Percentiles rank a stretch among this genome's conserved stretches.
These are phyloP conservation scores for Biston stratarius DNA, from an alignment of 2,888 invertebrate genomes.

Conservation along the genomic window DNA sequence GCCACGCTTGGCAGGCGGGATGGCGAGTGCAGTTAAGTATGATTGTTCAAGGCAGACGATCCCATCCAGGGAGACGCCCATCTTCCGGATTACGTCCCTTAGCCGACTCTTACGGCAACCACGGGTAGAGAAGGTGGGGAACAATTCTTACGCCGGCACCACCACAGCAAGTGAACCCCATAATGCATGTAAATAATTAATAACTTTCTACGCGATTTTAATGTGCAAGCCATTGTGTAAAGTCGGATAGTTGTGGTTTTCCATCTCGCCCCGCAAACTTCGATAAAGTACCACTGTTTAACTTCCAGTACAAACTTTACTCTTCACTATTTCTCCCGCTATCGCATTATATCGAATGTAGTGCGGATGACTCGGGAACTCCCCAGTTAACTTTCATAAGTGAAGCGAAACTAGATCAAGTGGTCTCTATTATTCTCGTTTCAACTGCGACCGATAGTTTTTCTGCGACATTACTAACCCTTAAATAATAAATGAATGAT, in stretches of 20 bases:
- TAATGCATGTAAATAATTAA: neutral
- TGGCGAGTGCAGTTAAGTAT: no score
- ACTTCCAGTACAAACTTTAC: constrained; percentile 65
- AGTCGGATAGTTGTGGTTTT: constrained; percentile 58
- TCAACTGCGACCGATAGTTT: constrained; percentile 26
- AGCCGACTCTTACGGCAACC: no score
- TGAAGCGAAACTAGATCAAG: constrained; percentile 52
- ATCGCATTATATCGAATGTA: constrained; percentile 61
- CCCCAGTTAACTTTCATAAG: constrained; percentile 55
- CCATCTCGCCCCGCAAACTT: constrained; percentile 51
- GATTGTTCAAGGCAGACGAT: no score
- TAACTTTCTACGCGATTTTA: constrained; percentile 11
- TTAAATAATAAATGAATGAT: neutral
- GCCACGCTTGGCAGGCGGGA: no score
- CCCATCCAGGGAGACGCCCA: no score
- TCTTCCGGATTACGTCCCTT: no score
- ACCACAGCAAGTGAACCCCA: no score
- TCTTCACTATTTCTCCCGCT: constrained; percentile 62
- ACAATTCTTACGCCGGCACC: no score
- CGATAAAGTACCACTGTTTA: constrained; percentile 64
- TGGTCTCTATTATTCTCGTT: constrained; percentile 24
- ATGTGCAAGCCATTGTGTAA: constrained; percentile 48
- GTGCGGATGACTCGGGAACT: constrained; percentile 57
- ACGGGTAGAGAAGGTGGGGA: no score
- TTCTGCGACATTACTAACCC: constrained; percentile 18